A percentile compares a stretch with the other conserved stretches of the same genome.
Evolutionary conservation across 2,888 invertebrate genomes (phyloP).

Genomic region (Aphodius granarius): DNA sequence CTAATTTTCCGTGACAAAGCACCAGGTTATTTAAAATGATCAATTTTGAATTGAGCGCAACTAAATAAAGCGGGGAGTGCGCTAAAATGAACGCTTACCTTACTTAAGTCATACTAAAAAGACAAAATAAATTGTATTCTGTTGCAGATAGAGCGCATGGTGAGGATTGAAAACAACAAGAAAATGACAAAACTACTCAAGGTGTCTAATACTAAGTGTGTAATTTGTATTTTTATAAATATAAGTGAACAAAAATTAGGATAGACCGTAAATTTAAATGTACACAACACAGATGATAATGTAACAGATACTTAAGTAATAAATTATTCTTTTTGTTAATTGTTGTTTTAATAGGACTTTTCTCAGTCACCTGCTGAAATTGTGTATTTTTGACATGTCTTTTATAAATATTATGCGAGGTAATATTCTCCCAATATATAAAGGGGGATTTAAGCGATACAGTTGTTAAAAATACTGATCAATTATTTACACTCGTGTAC

Average conservation of each 20-base stretch:
- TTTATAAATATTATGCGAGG: too few species aligned
- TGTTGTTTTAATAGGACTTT: too few species aligned
- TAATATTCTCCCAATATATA: too few species aligned
- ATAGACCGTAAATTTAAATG: slow-evolving; percentile 5
- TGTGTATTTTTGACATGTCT: too few species aligned
- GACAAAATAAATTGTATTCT: too few species aligned
- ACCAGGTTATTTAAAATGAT: slow-evolving; percentile 8
- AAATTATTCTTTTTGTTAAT: background rate
- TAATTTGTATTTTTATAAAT: slow-evolving; percentile 31
- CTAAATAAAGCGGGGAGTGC: too few species aligned
- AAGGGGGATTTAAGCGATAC: too few species aligned
- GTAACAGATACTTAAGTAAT: background rate
- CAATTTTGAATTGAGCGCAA: background rate
- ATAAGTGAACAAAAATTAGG: slow-evolving; percentile 5
- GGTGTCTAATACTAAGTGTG: slow-evolving; percentile 17
- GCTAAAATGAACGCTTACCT: too few species aligned
- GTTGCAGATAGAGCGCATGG: background rate
- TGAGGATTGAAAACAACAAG: background rate
- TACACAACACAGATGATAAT: background rate
- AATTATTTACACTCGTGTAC: too few species aligned
- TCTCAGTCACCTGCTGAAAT: too few species aligned
- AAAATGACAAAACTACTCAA: background rate
- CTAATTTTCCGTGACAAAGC: background rate
- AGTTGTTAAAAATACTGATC: too few species aligned
- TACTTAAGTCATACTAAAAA: too few species aligned